Conservation (phyloP, 2,888 invertebrate species). For the Malthinus flaveolus region DNA sequence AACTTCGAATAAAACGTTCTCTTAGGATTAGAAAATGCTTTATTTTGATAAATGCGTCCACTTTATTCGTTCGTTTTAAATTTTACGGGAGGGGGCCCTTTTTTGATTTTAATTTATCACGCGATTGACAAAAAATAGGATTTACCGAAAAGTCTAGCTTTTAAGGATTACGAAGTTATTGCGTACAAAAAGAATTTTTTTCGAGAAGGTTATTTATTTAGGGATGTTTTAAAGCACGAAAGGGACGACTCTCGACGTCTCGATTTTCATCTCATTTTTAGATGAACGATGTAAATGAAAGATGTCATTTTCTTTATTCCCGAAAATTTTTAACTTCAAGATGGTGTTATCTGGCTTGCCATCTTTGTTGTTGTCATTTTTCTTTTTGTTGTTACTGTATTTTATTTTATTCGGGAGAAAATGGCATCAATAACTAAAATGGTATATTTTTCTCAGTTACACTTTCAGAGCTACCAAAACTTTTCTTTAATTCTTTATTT, state of each 20-base stretch:
- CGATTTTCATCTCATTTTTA: background rate
- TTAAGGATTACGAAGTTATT: background rate
- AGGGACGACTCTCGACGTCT: background rate
- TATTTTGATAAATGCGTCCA: conserved; percentile 8
- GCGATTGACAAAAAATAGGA: conserved; percentile 1
- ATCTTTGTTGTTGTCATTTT: background rate
- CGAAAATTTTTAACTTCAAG: background rate
- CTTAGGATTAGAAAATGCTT: conserved; percentile 1
- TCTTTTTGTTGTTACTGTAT: background rate
- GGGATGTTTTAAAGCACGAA: background rate
- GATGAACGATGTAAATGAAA: conserved; percentile 1
- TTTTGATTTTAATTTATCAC: background rate
- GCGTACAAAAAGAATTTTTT: no score
- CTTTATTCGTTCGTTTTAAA: conserved; percentile 4
- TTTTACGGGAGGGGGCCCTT: background rate
- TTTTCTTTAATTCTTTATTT: no score
- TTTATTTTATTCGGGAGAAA: no score
- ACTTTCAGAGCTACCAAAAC: no score
- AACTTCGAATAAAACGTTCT: conserved; percentile 12
- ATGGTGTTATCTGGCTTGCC: background rate
- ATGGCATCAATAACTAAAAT: no score
- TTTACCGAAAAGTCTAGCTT: background rate
- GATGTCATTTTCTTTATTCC: background rate
- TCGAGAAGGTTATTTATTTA: background rate
- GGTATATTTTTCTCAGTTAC: no score